Evolutionary conservation across 2,888 invertebrate genomes (phyloP), one percentile per base, ranked within the genome.

Genomic region (Sesia apiformis): DNA sequence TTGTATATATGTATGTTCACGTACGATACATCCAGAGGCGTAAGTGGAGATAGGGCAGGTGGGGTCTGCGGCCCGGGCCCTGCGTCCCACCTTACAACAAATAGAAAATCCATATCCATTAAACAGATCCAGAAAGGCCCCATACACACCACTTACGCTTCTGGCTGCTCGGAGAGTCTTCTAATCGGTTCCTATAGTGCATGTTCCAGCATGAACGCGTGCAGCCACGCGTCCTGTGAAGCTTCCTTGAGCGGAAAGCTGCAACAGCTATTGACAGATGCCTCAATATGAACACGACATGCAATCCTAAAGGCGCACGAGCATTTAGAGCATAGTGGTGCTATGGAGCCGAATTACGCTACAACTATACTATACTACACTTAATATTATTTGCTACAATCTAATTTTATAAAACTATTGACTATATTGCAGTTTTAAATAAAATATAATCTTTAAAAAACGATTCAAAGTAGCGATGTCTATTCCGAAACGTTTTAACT

Each of bases 21-120:
- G 82, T 90, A 90, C 90, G 90, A 88, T 90, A 89, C 90, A 90
- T 90, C 90, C 90, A 90, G 85, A 90, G 86, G 84, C 90, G 90
- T 84, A 90, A 90, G 88, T 90, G 90, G 83, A 90, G 89, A 76
- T 88, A 90, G 76, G 90, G 90, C 89, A 90, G 88, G 82, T 90
- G 90, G 82, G 90, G 90, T 77, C 90, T 78, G 64, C 90, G 84
- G 79, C 90, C 87, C 77, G 89, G 87, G 74, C 87, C 87, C 87
- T 83, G 89, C 84, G 77, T 81, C 78, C 90, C 88, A 90, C 90
- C 90, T 90, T 90, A 80, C 82, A 83, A 87, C 85, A 88, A 83
- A 81, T 75, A 82, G 81, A 88, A 84, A 85, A 87, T 72, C 79
- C 77, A 67, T 61, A 68, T 84, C 81, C 76, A 84, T 88, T 86